These are phyloP conservation scores for Ceratina australensis DNA, from an alignment of 1,140 invertebrate species.

Conservation along the genomic window DNA sequence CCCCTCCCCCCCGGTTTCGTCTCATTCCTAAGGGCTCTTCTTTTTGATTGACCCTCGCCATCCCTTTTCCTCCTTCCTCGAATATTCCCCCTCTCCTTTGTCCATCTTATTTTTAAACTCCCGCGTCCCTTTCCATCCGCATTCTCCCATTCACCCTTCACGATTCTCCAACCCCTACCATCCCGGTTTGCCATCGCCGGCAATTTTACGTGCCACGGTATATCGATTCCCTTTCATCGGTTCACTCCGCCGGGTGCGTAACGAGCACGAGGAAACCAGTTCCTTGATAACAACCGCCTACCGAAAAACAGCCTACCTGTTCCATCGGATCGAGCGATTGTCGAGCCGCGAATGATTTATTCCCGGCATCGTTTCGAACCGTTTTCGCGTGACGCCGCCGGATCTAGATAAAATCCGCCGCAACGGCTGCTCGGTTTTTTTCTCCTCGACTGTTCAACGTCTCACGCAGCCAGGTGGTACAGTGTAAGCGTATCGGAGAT, in stretches of 20 bases:
- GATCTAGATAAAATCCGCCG: conserved; percentile 7
- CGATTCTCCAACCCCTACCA: background rate
- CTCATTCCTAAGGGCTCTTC: no score
- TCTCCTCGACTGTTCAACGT: background rate
- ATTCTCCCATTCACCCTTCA: background rate
- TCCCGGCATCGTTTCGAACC: conserved; percentile 11
- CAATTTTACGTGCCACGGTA: conserved; percentile 14
- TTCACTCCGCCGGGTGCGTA: conserved; percentile 29
- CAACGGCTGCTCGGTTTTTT: background rate
- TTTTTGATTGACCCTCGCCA: conserved; percentile 53
- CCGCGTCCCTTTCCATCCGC: background rate
- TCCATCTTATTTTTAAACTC: background rate
- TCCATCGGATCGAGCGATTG: background rate
- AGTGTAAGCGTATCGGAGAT: background rate
- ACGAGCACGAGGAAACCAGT: conserved; percentile 29
- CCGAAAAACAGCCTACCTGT: conserved; percentile 9
- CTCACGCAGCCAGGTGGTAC: background rate
- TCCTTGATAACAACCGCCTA: background rate
- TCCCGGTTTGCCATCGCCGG: conserved; percentile 21
- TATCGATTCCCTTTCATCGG: conserved; percentile 48
- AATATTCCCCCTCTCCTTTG: background rate
- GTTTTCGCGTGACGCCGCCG: conserved; percentile 23
- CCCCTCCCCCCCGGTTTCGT: background rate
- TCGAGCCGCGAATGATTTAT: conserved; percentile 13
- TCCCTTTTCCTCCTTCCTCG: background rate